Percentiles rank a stretch among this genome's conserved stretches.
Evolutionary conservation across 2,888 invertebrate genomes (phyloP).

Genomic region (Andrena chrysosceles): DNA sequence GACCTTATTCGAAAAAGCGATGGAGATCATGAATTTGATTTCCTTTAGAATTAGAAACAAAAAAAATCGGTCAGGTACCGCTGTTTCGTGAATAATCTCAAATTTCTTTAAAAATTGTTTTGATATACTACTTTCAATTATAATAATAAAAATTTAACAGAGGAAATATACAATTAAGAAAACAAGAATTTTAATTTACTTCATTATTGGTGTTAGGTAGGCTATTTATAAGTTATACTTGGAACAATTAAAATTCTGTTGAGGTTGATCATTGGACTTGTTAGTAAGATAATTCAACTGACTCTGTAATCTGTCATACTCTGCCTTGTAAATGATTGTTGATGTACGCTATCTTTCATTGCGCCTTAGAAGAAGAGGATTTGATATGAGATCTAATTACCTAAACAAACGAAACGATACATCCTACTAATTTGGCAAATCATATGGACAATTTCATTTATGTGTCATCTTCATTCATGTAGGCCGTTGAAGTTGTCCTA

Average conservation of each 20-base stretch:
- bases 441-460: no score
- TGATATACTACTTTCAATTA: background rate
- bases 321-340: no score
- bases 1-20: background rate
- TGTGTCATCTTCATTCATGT: no score
- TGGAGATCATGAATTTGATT: background rate
- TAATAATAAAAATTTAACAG: background rate
- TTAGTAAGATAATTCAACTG: background rate
- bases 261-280: background rate
- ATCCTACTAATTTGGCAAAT: no score
- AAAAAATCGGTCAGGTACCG: background rate
- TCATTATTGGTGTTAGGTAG: background rate
- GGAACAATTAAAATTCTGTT: background rate
- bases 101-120: background rate
- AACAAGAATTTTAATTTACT: background rate
- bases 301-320: background rate
- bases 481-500: no score
- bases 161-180: background rate
- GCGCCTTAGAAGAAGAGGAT: no score
- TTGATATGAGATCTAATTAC: no score
- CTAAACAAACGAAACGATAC: no score
- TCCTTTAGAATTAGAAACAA: background rate
- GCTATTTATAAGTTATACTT: background rate
- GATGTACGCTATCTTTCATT: no score
- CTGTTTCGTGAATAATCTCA: background rate